Evolutionary conservation across 2,113 vertebrate species (phyloP).

Genomic region (Coregonus clupeaformis): DNA sequence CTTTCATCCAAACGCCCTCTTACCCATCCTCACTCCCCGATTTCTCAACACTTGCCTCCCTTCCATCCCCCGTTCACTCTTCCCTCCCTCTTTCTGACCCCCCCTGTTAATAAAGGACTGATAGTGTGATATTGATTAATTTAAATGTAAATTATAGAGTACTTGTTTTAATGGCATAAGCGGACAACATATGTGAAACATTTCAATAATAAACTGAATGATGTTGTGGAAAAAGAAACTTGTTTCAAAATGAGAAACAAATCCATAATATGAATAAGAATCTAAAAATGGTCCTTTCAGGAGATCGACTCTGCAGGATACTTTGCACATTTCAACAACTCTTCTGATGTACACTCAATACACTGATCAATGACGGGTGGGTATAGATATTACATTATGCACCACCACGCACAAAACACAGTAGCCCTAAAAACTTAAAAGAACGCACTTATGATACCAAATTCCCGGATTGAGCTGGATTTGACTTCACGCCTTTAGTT

Average conservation of each 20-base stretch:
- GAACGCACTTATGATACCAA: background rate
- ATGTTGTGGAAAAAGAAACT: conserved; percentile 40
- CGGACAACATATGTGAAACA: conserved; percentile 33
- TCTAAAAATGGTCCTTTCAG: conserved; percentile 36
- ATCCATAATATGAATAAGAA: conserved; percentile 20
- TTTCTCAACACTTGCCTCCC: background rate
- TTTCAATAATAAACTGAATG: conserved; percentile 39
- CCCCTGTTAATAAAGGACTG: background rate
- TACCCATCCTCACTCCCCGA: too few species aligned
- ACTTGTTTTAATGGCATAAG: conserved; percentile 57
- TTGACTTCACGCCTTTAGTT: conserved; percentile 8
- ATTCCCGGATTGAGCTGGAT: background rate
- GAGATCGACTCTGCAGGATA: conserved; percentile 12
- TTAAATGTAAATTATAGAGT: conserved; percentile 1
- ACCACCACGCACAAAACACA: conserved; percentile 21
- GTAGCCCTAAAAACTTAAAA: conserved; percentile 26
- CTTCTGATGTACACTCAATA: conserved; percentile 2
- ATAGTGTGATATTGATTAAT: background rate
- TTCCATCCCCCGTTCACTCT: background rate
- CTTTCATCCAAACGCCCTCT: too few species aligned
- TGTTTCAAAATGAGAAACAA: conserved; percentile 28
- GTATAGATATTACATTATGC: conserved; percentile 18
- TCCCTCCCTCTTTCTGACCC: background rate
- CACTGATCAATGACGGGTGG: conserved; percentile 1
- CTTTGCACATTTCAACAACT: conserved; percentile 11